Evolutionary conservation across 2,113 vertebrate genomes (phyloP).

Genomic region (Cottus gobio): DNA sequence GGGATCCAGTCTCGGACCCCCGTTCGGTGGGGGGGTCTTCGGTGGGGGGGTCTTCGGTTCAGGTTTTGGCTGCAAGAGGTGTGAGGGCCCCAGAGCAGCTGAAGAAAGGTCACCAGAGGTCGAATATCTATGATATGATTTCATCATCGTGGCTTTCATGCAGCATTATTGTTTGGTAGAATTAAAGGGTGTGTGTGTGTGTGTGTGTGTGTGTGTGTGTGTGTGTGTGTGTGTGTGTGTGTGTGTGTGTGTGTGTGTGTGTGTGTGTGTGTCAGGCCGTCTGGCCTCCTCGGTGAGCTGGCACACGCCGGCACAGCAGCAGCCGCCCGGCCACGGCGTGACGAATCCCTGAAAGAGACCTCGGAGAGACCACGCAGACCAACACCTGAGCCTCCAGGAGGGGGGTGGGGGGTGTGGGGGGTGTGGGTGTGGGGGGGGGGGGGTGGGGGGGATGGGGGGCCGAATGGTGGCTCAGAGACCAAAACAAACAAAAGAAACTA

Average conservation of each 20-base stretch:
- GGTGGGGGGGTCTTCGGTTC: neutral
- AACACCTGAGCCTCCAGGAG: too few species aligned
- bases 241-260: conserved; percentile 15
- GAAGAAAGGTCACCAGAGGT: conserved; percentile 50
- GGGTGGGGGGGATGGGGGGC: too few species aligned
- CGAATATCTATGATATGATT: neutral
- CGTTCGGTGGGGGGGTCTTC: too few species aligned
- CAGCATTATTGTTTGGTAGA: neutral
- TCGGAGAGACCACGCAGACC: too few species aligned
- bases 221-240: conserved; percentile 16
- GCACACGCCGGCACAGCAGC: conserved; percentile 85
- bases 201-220: neutral
- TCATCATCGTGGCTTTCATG: neutral
- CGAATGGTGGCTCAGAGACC: too few species aligned
- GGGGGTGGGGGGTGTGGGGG: too few species aligned
- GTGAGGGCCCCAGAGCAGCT: conserved; percentile 12
- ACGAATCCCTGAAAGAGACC: too few species aligned
- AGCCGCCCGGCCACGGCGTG: conserved; percentile 30
- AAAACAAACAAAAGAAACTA: too few species aligned
- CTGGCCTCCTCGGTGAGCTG: conserved; percentile 87
- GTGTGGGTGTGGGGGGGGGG: too few species aligned
- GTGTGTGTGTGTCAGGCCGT: conserved; percentile 79
- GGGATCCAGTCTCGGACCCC: too few species aligned
- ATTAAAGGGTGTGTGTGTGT: neutral
- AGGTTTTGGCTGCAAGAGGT: conserved; percentile 11